A percentile compares a stretch with the other conserved stretches of the same genome.
Conservation (phyloP, 2,888 invertebrate species). For the Sepioteuthis lessoniana region DNA sequence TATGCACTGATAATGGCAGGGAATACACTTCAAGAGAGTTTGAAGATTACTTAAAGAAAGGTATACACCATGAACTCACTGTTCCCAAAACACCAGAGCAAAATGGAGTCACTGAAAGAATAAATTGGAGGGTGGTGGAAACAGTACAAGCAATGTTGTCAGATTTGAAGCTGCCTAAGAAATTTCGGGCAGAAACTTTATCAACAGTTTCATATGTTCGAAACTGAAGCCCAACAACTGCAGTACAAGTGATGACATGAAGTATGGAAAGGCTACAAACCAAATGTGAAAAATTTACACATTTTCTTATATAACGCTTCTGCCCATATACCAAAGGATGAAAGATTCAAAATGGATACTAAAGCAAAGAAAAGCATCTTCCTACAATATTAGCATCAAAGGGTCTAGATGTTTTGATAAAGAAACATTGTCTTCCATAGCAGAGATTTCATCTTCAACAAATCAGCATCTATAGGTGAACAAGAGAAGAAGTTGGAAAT, state of each 20-base stretch:
- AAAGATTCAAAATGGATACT: conserved; percentile 50
- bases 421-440: conserved; percentile 52
- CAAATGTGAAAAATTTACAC: conserved; percentile 49
- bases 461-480: no score
- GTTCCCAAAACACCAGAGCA: conserved; percentile 68
- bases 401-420: no score
- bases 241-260: conserved; percentile 53
- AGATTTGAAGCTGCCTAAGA: no score
- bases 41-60: no score
- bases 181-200: no score
- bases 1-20: no score
- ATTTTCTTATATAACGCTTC: conserved; percentile 52
- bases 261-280: conserved; percentile 54
- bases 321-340: no score
- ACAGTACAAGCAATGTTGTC: no score
- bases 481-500: no score
- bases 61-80: conserved; percentile 68
- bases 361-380: background rate
- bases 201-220: no score
- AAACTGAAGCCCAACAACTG: conserved; percentile 63
- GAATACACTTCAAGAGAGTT: no score
- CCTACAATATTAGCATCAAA: no score
- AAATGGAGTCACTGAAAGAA: conserved; percentile 69
- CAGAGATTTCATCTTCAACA: conserved; percentile 53
- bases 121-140: conserved; percentile 67